Evolutionary conservation across 1,140 invertebrate genomes (phyloP).

Genomic region (Papilio dardanus): DNA sequence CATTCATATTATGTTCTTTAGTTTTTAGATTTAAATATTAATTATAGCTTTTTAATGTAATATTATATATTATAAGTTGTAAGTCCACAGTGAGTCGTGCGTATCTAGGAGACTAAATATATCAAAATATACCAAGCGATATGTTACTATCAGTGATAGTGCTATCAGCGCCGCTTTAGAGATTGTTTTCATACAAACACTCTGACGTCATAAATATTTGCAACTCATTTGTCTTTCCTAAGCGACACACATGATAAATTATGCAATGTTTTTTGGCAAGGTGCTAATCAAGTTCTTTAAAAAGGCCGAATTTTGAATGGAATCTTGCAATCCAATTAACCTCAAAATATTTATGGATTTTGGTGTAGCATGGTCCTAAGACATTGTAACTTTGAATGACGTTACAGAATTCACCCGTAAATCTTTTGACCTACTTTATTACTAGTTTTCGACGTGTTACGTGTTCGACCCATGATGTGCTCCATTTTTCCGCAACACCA

Average conservation of each 20-base stretch:
- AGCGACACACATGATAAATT: neutral
- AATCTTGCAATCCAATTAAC: too few species aligned
- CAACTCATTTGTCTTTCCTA: neutral
- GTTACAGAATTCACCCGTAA: too few species aligned
- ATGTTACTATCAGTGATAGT: neutral
- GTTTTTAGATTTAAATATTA: neutral
- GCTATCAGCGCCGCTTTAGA: neutral
- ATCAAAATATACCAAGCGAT: neutral
- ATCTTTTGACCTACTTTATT: too few species aligned
- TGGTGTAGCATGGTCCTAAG: too few species aligned
- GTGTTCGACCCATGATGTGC: too few species aligned
- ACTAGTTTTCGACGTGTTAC: too few species aligned
- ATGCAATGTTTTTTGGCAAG: neutral
- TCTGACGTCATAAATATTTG: slow-evolving; percentile 2
- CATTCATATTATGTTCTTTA: too few species aligned
- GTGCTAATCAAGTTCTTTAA: too few species aligned
- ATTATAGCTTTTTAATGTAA: neutral
- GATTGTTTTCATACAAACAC: neutral
- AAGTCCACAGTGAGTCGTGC: neutral
- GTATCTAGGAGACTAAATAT: neutral
- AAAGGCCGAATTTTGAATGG: too few species aligned
- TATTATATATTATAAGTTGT: neutral
- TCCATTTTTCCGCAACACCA: too few species aligned
- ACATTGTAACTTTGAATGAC: too few species aligned
- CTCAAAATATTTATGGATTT: too few species aligned